phyloP scores from a whole-genome alignment of 2,888 invertebrate genomes.

The Siphlonurus alternatus region DNA sequence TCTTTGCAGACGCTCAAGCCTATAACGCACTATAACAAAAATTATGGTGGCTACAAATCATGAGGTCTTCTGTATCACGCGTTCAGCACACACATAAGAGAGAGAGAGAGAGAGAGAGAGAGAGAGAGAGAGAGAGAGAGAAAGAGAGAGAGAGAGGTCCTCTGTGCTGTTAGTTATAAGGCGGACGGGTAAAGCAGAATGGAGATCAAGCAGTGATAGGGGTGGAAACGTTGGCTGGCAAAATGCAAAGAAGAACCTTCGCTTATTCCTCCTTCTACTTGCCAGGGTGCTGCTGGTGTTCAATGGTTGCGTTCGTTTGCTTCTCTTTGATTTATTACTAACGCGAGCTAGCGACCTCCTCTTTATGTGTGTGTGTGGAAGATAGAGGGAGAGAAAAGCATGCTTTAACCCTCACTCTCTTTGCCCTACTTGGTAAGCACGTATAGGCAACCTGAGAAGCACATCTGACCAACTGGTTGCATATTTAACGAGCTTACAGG shows the following conservation, averaged over 20 bases:
- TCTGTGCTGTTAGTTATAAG: neutral
- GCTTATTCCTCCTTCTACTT: neutral
- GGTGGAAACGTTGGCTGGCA: too few species aligned
- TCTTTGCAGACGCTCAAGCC: neutral
- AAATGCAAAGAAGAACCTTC: too few species aligned
- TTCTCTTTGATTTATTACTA: too few species aligned
- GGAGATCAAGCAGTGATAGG: too few species aligned
- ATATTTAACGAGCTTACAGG: neutral
- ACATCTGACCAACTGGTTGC: neutral
- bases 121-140: neutral
- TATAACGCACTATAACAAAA: neutral
- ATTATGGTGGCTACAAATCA: neutral
- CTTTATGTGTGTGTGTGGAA: too few species aligned
- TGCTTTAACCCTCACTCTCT: too few species aligned
- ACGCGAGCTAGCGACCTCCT: too few species aligned
- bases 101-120: neutral
- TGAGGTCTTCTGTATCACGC: neutral
- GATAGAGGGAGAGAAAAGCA: too few species aligned
- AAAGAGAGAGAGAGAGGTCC: neutral
- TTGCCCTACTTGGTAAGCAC: neutral
- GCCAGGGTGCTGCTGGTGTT: too few species aligned
- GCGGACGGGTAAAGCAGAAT: too few species aligned
- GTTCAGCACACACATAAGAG: neutral
- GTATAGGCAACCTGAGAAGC: neutral
- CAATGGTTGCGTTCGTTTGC: too few species aligned